Conservation (phyloP, 2,888 invertebrate genomes). For the Leucophenga montana region DNA sequence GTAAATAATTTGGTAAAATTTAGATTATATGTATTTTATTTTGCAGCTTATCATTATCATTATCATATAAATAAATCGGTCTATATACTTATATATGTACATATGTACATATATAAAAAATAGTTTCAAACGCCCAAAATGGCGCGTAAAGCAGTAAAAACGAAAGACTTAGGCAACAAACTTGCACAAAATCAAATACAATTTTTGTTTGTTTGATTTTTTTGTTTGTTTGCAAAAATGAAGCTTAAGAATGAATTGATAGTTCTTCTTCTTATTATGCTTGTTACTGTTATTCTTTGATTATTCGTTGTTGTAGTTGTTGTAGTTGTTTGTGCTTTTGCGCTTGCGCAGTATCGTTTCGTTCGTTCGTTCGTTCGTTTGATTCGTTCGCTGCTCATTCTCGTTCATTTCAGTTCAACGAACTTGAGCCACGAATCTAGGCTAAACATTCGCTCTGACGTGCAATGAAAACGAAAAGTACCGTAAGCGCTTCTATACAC, state of each 20-base stretch:
- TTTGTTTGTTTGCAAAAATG: no score
- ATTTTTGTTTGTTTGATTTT: no score
- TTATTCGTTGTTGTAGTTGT: constrained; percentile 28
- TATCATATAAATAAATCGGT: background rate
- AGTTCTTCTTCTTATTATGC: constrained; percentile 28
- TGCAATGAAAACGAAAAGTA: constrained; percentile 75
- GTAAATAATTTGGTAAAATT: no score
- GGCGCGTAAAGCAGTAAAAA: background rate
- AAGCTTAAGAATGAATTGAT: background rate
- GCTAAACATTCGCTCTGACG: constrained; percentile 73
- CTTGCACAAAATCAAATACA: constrained; percentile 7
- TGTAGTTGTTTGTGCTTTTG: constrained; percentile 31
- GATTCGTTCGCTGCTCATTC: constrained; percentile 16
- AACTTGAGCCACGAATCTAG: constrained; percentile 73
- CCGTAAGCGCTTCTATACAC: constrained; percentile 66
- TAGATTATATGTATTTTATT: no score
- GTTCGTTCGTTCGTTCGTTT: constrained; percentile 26
- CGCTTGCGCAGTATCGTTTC: constrained; percentile 28
- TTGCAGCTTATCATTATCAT: no score
- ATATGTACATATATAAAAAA: no score
- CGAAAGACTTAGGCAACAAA: constrained; percentile 30
- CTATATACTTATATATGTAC: no score
- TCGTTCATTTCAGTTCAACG: constrained; percentile 69
- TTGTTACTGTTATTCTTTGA: constrained; percentile 15
- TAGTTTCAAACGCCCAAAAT: no score